Evolutionary conservation across 2,797 vertebrate genomes (phyloP), one percentile per base, ranked within the genome.

Genomic region (Sitta carolinensis): DNA sequence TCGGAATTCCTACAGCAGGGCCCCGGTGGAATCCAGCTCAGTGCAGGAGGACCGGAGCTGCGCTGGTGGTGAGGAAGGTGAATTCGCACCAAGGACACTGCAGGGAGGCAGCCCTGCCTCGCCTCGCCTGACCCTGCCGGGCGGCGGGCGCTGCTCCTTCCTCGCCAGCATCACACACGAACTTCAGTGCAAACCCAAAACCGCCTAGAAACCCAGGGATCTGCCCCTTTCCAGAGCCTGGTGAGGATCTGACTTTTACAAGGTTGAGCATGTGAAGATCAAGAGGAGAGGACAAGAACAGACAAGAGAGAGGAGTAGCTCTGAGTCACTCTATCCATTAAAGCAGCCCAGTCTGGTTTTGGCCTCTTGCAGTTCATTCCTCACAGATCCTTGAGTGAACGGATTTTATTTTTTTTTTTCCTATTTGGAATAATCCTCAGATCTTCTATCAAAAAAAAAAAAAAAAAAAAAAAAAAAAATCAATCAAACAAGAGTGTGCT

Each of bases 71-170:
- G 27, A 15, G 27, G 80, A 54, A 92, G 94, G 93, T 68, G 75
- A 87, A 77, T 68, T 43, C 6, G 64, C 77, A 19, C 34, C 74
- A 94, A 92, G 87, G 94, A 92, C 12, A 7, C 75, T 5, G 25
- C 80, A 87, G 94, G 78, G 90, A 19, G 23, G 81, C 90, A 84
- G 87, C 0, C 9, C 48, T 51, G 77, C 50, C 63, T 91, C 16
- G 9, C 82, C 77, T 90, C 13, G 70, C 75, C 74, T 77, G 92
- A 92, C 90, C 92, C 91, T 88, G 88, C 81, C 61, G 23, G 36
- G 40, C 0, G 0, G 51, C 4, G 5, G n/a, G 25, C 4, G 66
- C 58, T 3, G 3, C 62, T 3, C 0, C 0, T 16, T 64, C 30
- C 85, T 27, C 22, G 1, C 52, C 63, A 73, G 25, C 67, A 76